Percentiles rank a stretch among this genome's conserved stretches.
Conservation (phyloP, 2,113 vertebrate genomes). For the Acrocephalus kingi region DNA sequence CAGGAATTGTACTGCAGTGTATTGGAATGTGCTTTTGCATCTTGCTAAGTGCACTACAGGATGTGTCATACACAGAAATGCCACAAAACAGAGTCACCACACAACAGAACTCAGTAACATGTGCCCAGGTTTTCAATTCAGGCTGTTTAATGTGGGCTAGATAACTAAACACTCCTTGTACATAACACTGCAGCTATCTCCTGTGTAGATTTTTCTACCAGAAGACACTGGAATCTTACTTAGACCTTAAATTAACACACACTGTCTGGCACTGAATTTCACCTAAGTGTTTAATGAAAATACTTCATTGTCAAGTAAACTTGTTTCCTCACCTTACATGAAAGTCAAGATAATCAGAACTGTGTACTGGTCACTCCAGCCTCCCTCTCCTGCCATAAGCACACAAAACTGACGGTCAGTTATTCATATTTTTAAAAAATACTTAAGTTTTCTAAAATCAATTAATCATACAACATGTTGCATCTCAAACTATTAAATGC, state of each 20-base stretch:
- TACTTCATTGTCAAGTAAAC: not conserved
- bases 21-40: not conserved
- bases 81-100: not conserved
- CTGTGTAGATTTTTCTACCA: not conserved
- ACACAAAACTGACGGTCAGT: not conserved
- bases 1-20: constrained; percentile 13
- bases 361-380: not conserved
- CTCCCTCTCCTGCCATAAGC: not conserved
- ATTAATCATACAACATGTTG: not conserved
- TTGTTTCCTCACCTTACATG: not conserved
- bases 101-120: not conserved
- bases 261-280: not conserved
- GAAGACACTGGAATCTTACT: not conserved
- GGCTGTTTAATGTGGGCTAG: not conserved
- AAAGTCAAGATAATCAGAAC: not conserved
- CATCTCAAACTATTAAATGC: not conserved
- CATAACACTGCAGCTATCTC: not conserved
- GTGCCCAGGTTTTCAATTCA: not conserved
- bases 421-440: not conserved
- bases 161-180: not conserved
- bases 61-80: not conserved
- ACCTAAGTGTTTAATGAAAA: not conserved
- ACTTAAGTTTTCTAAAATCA: not conserved
- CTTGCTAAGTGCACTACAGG: not conserved
- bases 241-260: not conserved